These are phyloP conservation scores for Cyclophora punctaria DNA, from an alignment of 2,888 invertebrate genomes.

Conservation along the genomic window DNA sequence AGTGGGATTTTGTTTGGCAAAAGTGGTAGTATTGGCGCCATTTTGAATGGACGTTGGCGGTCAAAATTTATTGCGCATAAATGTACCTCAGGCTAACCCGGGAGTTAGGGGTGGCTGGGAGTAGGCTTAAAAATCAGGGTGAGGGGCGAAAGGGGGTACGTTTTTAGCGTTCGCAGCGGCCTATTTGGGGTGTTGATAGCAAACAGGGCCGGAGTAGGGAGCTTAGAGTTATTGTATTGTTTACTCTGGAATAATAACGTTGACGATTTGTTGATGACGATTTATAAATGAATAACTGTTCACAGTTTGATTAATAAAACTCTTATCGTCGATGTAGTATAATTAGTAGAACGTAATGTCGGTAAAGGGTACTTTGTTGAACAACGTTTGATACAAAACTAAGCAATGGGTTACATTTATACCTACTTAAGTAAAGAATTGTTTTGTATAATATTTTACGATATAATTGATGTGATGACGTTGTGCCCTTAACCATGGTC, in stretches of 20 bases:
- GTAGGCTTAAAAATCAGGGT: conserved; percentile 74
- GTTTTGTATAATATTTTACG: too few species aligned
- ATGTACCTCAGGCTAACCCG: conserved; percentile 74
- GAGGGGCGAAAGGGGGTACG: conserved; percentile 64
- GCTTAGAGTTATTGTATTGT: conserved; percentile 1
- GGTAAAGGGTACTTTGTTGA: too few species aligned
- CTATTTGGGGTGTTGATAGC: conserved; percentile 72
- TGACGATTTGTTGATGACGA: neutral
- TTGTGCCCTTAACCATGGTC: too few species aligned
- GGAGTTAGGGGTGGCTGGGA: conserved; percentile 66
- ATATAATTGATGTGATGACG: too few species aligned
- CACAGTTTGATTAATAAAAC: too few species aligned
- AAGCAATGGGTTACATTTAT: too few species aligned
- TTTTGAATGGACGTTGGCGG: conserved; percentile 57
- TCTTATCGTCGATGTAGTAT: too few species aligned
- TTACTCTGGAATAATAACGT: too few species aligned
- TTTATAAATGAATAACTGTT: too few species aligned
- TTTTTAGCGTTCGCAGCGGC: conserved; percentile 73
- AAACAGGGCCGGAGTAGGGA: conserved; percentile 41
- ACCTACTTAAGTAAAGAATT: too few species aligned
- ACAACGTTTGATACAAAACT: too few species aligned
- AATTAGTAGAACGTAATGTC: too few species aligned
- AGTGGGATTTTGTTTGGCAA: conserved; percentile 29
- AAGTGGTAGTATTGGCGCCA: conserved; percentile 39
- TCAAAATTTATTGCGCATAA: conserved; percentile 76